Percentiles rank a stretch among this genome's conserved stretches.
Conservation (phyloP, 1,140 invertebrate genomes). For the Aethina tumida region DNA sequence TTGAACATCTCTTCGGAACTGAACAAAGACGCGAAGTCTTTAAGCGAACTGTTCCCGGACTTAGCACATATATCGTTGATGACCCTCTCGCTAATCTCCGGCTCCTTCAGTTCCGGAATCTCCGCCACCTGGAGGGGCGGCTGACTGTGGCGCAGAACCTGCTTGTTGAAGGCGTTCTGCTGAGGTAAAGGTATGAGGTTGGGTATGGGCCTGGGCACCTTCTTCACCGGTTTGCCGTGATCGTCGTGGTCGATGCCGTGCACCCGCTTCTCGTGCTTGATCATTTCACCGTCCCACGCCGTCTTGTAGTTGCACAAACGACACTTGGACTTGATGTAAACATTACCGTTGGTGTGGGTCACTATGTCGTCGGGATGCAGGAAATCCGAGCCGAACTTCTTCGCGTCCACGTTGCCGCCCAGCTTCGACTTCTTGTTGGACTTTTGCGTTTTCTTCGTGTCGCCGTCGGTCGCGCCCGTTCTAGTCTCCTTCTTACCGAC, state of each 20-base stretch:
- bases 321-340: conserved; percentile 35
- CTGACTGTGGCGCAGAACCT: conserved; percentile 7
- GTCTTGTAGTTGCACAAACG: conserved; percentile 34
- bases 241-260: conserved; percentile 34
- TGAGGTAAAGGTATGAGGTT: conserved; percentile 56
- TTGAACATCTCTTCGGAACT: conserved; percentile 37
- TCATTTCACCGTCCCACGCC: conserved; percentile 44
- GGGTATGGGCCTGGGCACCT: conserved; percentile 51
- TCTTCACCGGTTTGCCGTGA: conserved; percentile 34
- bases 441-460: conserved; percentile 28
- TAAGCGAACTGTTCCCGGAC: conserved; percentile 37
- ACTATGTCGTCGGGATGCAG: conserved; percentile 42
- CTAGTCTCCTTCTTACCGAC: conserved; percentile 12
- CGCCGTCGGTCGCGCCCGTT: conserved; percentile 25
- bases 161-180: conserved; percentile 22
- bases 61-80: conserved; percentile 38
- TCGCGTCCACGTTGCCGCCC: conserved; percentile 1
- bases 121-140: background rate
- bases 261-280: conserved; percentile 41
- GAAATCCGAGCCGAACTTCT: conserved; percentile 33
- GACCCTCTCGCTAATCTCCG: conserved; percentile 35
- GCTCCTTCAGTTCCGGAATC: conserved; percentile 15
- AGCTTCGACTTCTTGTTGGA: conserved; percentile 13
- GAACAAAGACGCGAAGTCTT: conserved; percentile 40
- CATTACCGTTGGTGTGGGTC: conserved; percentile 39